Evolutionary conservation across 2,797 vertebrate genomes (phyloP).

Genomic region (Aythya fuligula): DNA sequence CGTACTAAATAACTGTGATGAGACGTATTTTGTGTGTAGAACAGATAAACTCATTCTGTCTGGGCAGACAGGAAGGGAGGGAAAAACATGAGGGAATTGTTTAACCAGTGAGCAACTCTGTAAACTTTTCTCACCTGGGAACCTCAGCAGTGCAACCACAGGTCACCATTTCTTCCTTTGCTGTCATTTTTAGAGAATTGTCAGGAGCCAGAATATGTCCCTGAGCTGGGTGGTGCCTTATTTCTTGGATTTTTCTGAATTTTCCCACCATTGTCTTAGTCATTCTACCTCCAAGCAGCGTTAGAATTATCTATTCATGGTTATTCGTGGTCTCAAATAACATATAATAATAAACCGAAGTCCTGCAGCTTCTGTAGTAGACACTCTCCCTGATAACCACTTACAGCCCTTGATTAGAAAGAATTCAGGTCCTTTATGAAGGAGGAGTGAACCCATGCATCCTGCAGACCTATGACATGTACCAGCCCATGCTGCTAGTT

Average conservation of each 20-base stretch:
- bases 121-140: background rate
- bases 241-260: background rate
- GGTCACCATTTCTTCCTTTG: background rate
- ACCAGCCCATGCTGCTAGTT: background rate
- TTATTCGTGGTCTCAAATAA: background rate
- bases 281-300: background rate
- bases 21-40: background rate
- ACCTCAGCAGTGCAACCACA: background rate
- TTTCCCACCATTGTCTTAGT: background rate
- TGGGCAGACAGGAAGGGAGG: slow-evolving; percentile 28
- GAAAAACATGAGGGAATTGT: background rate
- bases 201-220: background rate
- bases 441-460: background rate
- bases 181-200: background rate
- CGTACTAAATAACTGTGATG: background rate
- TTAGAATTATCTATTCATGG: fast-evolving
- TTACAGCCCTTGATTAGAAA: background rate
- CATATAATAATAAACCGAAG: background rate
- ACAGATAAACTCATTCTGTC: background rate
- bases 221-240: background rate
- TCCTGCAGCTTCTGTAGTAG: background rate
- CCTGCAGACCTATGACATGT: background rate
- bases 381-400: background rate
- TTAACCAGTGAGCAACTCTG: background rate
- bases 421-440: background rate